phyloP scores from a whole-genome alignment of 30 jellyfish, hydroid and myxozoan species.

The Hydra vulgaris region DNA sequence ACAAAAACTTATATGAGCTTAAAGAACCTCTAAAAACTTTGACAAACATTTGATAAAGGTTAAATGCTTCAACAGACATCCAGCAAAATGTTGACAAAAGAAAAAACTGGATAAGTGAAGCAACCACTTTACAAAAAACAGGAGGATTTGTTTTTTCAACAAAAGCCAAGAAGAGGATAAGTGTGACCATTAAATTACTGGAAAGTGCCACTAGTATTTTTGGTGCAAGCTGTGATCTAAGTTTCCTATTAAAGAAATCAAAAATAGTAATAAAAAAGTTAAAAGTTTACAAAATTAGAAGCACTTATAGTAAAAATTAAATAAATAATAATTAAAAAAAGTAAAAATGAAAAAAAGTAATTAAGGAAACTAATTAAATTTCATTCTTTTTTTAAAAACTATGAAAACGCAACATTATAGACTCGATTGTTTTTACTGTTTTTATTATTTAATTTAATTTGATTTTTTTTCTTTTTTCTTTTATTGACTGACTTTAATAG shows the following conservation, averaged over 20 bases:
- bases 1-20: background rate
- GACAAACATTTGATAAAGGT: constrained; percentile 70
- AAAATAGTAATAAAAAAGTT: background rate
- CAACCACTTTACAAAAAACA: constrained; percentile 50
- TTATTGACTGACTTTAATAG: too few species aligned
- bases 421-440: too few species aligned
- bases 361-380: too few species aligned
- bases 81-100: constrained; percentile 64
- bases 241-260: constrained; percentile 22
- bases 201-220: constrained; percentile 60
- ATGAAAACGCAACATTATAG: too few species aligned
- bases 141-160: constrained; percentile 50
- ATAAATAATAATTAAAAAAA: too few species aligned
- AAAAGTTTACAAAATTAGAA: too few species aligned
- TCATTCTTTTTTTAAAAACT: too few species aligned
- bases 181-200: constrained; percentile 38
- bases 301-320: background rate
- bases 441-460: too few species aligned
- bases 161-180: constrained; percentile 51
- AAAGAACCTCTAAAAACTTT: constrained; percentile 15
- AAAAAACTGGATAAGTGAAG: constrained; percentile 60
- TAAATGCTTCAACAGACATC: constrained; percentile 86
- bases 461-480: too few species aligned
- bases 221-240: constrained; percentile 69
- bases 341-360: too few species aligned